A percentile compares a stretch with the other conserved stretches of the same genome.
Evolutionary conservation across 2,113 vertebrate species (phyloP).

Genomic region (Merops nubicus): DNA sequence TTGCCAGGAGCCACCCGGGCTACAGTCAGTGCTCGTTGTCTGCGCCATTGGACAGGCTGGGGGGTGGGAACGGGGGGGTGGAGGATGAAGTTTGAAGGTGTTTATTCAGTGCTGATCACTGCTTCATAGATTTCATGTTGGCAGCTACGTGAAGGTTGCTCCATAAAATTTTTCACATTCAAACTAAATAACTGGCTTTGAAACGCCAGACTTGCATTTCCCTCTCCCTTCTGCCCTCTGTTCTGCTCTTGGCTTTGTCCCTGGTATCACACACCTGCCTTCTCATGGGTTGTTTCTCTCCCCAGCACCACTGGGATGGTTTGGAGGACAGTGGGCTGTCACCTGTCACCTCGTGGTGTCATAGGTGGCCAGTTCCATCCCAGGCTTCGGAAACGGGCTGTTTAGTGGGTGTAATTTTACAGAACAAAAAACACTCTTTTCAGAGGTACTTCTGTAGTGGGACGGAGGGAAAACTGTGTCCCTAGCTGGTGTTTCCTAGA

Average conservation of each 20-base stretch:
- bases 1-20: neutral
- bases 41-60: neutral
- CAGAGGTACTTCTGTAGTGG: neutral
- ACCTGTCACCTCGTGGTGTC: neutral
- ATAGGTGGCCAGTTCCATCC: neutral
- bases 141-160: neutral
- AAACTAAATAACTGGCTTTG: slow-evolving; percentile 29
- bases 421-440: neutral
- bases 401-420: neutral
- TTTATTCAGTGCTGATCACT: neutral
- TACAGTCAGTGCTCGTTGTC: no score
- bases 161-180: neutral
- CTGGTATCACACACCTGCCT: neutral
- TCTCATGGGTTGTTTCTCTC: slow-evolving; percentile 25
- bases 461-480: neutral
- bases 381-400: neutral
- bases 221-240: slow-evolving; percentile 32
- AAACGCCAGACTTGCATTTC: slow-evolving; percentile 8
- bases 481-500: neutral
- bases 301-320: neutral
- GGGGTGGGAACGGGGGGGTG: accelerated
- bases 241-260: slow-evolving; percentile 34
- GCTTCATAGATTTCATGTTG: neutral
- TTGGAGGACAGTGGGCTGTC: neutral
- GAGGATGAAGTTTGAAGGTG: neutral